Base-by-base conservation (phyloP, 2,797 vertebrate species). In the Clarias platycephalus region DNA sequence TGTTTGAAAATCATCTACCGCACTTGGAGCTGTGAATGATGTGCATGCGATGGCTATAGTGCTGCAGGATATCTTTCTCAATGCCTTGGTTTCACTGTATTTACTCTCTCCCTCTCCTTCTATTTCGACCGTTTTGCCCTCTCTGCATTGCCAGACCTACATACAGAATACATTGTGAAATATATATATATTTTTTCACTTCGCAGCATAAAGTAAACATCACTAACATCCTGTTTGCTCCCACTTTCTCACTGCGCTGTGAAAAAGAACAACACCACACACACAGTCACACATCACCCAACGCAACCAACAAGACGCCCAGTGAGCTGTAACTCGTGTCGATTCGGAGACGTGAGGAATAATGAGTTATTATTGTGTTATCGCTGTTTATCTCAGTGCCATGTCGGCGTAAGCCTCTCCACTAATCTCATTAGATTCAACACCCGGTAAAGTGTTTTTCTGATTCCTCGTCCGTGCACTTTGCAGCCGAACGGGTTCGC, bases 361-460 rank as follows among this genome's bases (percentile, higher is more conserved):
- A 94, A 94, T 93, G 91, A 93, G 91, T 93, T 94, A 92, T 93
- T 91, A 93, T 90, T 88, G 91, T 90, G 91, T 92, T 95, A 93
- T 94, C 93, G 90, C 90, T 91, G 92, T 92, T 92, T 90, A 93
- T 95, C 93, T 94, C 89, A 87, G 89, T 92, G 91, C 93, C 93
- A 92, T 86, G 91, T 93, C 92, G 93, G 88, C 88, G 90, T 92
- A 93, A 93, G 91, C 91, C 83, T 88, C 91, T 93, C 89, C 76
- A 91, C 89, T 94, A 94, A 95, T 95, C 94, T 94, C 91, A 94
- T 95, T 95, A 93, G 92, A 93, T 91, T 92, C 94, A 91, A 92
- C 93, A 94, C 90, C 92, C 92, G 92, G 92, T 92, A 91, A 93
- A 94, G 91, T 94, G 93, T 92, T 93, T 93, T 93, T 92, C 92